A percentile compares a stretch with the other conserved stretches of the same genome.
Conservation (phyloP, 2,113 vertebrate genomes). For the Egretta garzetta region DNA sequence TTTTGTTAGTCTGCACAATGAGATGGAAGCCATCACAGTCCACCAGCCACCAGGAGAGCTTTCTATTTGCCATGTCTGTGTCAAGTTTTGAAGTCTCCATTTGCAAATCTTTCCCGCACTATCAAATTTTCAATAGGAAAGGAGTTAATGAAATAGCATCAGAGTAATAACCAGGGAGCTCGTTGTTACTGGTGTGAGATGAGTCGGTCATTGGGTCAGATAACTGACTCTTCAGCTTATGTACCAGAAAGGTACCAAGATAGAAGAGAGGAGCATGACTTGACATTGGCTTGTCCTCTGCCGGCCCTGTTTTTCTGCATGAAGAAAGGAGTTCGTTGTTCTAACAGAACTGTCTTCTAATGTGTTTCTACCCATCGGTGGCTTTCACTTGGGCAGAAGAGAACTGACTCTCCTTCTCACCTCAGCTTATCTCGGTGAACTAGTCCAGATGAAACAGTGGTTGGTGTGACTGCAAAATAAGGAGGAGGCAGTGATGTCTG, state of each 20-base stretch:
- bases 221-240: background rate
- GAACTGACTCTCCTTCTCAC: background rate
- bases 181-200: background rate
- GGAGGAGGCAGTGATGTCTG: background rate
- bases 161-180: background rate
- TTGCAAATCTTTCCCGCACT: background rate
- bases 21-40: background rate
- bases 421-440: background rate
- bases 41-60: background rate
- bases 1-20: background rate
- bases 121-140: background rate
- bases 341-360: background rate
- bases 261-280: background rate
- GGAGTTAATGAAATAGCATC: background rate
- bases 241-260: background rate
- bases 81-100: background rate
- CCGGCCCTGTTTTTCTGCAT: background rate
- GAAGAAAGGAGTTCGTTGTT: conserved; percentile 3
- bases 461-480: background rate
- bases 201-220: background rate
- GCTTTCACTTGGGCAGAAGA: background rate
- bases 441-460: background rate
- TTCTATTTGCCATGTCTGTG: background rate
- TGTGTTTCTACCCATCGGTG: background rate
- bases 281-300: background rate